These are phyloP conservation scores for Synergus umbraculus DNA, from an alignment of 2,888 invertebrate genomes.

Conservation along the genomic window DNA sequence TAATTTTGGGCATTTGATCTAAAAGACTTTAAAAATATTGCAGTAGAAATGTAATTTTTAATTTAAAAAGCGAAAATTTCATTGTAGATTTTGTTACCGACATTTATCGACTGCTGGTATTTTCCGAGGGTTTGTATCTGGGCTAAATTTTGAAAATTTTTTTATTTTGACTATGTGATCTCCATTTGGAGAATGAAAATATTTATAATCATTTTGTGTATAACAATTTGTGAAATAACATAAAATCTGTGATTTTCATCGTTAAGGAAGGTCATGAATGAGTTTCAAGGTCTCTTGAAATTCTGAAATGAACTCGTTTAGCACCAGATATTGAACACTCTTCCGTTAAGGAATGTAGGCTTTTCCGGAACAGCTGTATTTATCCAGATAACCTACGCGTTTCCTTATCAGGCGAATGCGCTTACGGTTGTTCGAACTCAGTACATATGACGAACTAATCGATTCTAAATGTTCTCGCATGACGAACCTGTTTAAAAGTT, in stretches of 20 bases:
- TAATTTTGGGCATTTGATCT: background rate
- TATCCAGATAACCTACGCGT: slow-evolving; percentile 28
- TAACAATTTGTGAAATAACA: background rate
- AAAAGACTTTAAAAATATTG: background rate
- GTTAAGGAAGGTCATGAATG: background rate
- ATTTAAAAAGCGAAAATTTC: too few species aligned
- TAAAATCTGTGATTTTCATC: background rate
- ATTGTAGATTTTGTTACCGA: too few species aligned
- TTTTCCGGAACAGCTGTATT: slow-evolving; percentile 26
- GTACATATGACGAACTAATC: slow-evolving; percentile 11
- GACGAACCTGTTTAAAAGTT: background rate
- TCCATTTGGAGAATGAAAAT: too few species aligned
- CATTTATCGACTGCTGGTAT: too few species aligned
- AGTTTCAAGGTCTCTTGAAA: slow-evolving; percentile 5
- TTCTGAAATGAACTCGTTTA: background rate
- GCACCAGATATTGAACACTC: slow-evolving; percentile 6
- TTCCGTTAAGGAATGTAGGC: slow-evolving; percentile 5
- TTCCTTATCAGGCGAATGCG: slow-evolving; percentile 24
- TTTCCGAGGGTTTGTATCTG: too few species aligned
- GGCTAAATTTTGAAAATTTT: too few species aligned
- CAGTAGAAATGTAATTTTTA: too few species aligned
- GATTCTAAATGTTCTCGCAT: slow-evolving; percentile 4
- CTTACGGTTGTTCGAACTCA: background rate
- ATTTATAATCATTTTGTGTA: too few species aligned
- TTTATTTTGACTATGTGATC: too few species aligned